A percentile compares a stretch with the other conserved stretches of the same genome.
These are phyloP conservation scores for Setipinna tenuifilis DNA, from an alignment of 2,797 vertebrate species.

Conservation along the genomic window DNA sequence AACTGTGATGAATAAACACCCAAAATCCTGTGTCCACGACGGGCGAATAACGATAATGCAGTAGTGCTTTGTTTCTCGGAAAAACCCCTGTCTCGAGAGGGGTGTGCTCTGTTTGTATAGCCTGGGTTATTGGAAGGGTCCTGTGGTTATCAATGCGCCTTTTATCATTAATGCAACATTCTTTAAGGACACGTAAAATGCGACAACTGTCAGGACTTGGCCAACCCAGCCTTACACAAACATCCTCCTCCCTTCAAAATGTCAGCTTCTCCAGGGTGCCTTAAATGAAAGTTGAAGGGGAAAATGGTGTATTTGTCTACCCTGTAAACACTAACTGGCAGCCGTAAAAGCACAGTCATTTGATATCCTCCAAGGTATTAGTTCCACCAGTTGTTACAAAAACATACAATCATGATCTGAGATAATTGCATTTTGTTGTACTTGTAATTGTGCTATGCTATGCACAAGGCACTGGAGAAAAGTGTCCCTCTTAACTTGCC, in stretches of 20 bases:
- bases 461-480: background rate
- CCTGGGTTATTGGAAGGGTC: background rate
- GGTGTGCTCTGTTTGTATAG: background rate
- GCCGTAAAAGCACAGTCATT: background rate
- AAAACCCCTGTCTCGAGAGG: background rate
- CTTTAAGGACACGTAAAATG: background rate
- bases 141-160: background rate
- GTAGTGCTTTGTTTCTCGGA: slow-evolving; percentile 2
- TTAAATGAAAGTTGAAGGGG: background rate
- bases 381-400: background rate
- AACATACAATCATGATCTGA: background rate
- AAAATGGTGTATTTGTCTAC: background rate
- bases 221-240: background rate
- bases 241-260: slow-evolving; percentile 1
- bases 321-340: background rate
- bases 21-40: background rate
- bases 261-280: background rate
- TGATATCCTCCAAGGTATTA: background rate
- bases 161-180: slow-evolving; percentile 9
- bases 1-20: background rate
- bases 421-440: background rate
- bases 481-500: background rate
- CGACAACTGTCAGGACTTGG: background rate
- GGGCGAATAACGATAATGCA: background rate
- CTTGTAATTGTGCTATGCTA: background rate